Base-by-base conservation (phyloP, 2,888 invertebrate species). In the Diabrotica balteata region DNA sequence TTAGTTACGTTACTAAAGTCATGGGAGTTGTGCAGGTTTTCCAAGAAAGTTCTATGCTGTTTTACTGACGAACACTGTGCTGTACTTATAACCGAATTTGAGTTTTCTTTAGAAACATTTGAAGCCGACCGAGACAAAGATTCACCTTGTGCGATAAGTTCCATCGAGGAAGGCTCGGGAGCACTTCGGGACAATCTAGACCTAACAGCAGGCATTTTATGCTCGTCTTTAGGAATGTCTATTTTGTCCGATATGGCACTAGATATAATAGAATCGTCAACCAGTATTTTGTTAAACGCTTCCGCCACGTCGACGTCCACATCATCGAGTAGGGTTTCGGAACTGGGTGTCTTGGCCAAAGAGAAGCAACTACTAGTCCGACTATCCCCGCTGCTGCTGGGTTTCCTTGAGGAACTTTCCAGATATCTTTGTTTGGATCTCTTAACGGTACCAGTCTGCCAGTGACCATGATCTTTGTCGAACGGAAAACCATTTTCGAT, bases 381-480 rank as follows among this genome's bases (percentile, higher is more conserved):
- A 62, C 72, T 75, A 55, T 75, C 73, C 11, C 60, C 50, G 32
- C 67, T 68, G 63, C 66, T 75, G 22, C 63, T 66, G 6, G 52
- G 11, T 53, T 73, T 75, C 59, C 70, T 83, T 43, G 81, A 81
- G 46, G 84, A 85, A 60, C 82, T 84, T 76, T 90, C 89, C 79
- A 92, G 91, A 42, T 91, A 83, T 76, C 90, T 90, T 77, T 90
- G 89, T 78, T 90, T 90, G 22, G 90, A 90, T 73, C 90, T 86
- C 78, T 89, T 90, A 0, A 93, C 91, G 0, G 90, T 91, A 4
- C 93, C 91, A 1, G 88, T 87, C 81, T 88, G 86, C 88, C 90
- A 89, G 47, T 90, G 89, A 75, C 89, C 88, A 69, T 89, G 88
- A 75, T 89, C 88, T 72, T 86, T 87, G 72, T 87, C 86, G 75